Base-by-base conservation (phyloP, 2,888 invertebrate species). In the Cephus runcator region DNA sequence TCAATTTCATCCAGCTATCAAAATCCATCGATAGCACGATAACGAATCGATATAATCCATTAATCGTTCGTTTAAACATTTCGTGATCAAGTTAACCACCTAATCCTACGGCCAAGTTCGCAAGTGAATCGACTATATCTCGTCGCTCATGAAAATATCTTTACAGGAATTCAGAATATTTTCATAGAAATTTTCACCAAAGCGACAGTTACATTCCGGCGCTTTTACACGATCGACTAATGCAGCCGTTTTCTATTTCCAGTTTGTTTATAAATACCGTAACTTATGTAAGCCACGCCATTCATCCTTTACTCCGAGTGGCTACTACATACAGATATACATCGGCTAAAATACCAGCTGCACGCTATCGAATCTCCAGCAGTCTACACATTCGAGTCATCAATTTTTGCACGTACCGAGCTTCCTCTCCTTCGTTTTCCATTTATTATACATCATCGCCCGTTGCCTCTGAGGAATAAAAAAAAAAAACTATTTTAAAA, bases 211-310 rank as follows among this genome's bases (percentile, higher is more conserved):
- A 56, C 56, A 56, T 56, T 56, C 23, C 23, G 15, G 1, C 56
- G 56, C 56, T 23, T 56, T 56, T 23, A 56, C 15, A 56, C 23
- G 56, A 23, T 23, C 56, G 56, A 56, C 23, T 23, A 9, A 56
- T 56, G 23, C 56, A 56, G 56, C 56, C 56, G 56, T 56, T 56
- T 56, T 56, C 78, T 85, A 85, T 85, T 85, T 83, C 77, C 34
- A 79, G 77, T 76, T 79, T 34, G 73, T 71, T 75, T 85, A 85
- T 85, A 85, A 85, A 85, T 85, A 85, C 79, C 40, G 11, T 12
- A 31, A 77, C 81, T 85, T 82, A 81, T 74, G 79, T 84, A 85
- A 85, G 77, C 79, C 79, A 73, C 71, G 79, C 80, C 85, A 81
- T 85, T 85, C 85, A 82, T 85, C 82, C 81, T 84, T 81, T 71